Conservation (phyloP, 2,797 vertebrate species). For the Artibeus jamaicensis region DNA sequence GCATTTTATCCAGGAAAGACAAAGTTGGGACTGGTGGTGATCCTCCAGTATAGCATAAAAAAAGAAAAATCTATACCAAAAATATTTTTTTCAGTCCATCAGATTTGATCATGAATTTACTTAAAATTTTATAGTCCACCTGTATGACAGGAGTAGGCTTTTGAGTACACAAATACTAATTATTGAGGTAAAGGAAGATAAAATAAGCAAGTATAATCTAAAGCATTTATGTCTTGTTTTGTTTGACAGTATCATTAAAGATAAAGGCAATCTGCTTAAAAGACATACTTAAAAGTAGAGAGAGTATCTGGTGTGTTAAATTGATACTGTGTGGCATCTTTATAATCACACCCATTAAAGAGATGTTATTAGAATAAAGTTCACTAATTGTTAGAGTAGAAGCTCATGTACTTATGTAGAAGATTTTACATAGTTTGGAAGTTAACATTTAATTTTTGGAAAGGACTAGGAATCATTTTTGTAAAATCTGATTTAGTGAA, state of each 20-base stretch:
- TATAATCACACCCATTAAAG: background rate
- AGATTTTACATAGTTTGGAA: background rate
- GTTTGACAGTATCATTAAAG: background rate
- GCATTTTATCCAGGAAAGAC: background rate
- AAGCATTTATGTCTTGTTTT: background rate
- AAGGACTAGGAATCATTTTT: background rate
- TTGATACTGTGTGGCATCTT: background rate
- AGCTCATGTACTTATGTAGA: background rate
- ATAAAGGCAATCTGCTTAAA: background rate
- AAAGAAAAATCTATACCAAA: background rate
- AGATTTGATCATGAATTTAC: background rate
- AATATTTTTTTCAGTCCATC: background rate
- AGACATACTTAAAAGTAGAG: background rate
- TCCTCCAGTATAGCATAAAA: background rate
- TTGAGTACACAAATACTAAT: conserved; percentile 20
- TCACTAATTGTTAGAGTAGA: background rate
- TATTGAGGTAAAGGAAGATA: background rate
- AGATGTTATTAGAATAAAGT: background rate
- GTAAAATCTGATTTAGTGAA: conserved; percentile 44
- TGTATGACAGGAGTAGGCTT: background rate
- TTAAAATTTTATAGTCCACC: background rate
- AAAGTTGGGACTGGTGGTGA: background rate
- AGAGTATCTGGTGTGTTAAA: background rate
- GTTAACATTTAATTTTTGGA: conserved; percentile 21
- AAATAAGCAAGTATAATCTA: background rate